These are phyloP conservation scores for Rhombomys opimus DNA, from an alignment of 2,113 vertebrate genomes.

Conservation along the genomic window DNA sequence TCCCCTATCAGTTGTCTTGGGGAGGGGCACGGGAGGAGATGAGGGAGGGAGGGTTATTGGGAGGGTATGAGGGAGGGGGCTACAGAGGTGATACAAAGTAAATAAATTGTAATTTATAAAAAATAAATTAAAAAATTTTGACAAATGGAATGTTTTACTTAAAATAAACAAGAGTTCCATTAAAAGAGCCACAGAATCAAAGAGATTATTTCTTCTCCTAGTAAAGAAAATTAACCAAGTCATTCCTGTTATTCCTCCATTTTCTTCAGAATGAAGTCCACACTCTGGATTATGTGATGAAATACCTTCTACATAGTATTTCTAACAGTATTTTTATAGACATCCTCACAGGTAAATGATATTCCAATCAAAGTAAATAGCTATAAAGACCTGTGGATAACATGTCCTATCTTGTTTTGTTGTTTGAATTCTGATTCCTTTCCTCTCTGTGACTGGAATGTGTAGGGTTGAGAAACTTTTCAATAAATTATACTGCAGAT, in stretches of 20 bases:
- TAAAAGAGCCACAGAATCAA: not conserved
- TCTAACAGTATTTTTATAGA: not conserved
- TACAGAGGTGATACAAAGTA: too few relatives aligned
- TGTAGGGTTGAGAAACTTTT: not conserved
- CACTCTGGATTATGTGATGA: not conserved
- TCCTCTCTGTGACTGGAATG: not conserved
- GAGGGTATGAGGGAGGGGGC: too few relatives aligned
- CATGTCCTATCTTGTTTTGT: not conserved
- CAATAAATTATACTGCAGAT: not conserved
- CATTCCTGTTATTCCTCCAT: not conserved
- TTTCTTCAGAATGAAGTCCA: not conserved
- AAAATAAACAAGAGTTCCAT: not conserved
- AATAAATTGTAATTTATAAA: too few relatives aligned
- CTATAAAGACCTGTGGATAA: not conserved
- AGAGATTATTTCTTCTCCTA: not conserved
- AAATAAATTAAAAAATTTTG: too few relatives aligned
- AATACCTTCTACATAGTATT: not conserved
- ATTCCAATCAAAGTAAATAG: not conserved
- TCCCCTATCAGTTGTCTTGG: too few relatives aligned
- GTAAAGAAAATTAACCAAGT: not conserved
- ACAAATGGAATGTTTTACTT: not conserved
- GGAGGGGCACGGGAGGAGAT: too few relatives aligned
- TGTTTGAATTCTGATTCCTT: not conserved
- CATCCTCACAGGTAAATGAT: not conserved
- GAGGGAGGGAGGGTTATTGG: too few relatives aligned